Evolutionary conservation across 2,888 invertebrate genomes (phyloP).

Genomic region (Callinectes sapidus): DNA sequence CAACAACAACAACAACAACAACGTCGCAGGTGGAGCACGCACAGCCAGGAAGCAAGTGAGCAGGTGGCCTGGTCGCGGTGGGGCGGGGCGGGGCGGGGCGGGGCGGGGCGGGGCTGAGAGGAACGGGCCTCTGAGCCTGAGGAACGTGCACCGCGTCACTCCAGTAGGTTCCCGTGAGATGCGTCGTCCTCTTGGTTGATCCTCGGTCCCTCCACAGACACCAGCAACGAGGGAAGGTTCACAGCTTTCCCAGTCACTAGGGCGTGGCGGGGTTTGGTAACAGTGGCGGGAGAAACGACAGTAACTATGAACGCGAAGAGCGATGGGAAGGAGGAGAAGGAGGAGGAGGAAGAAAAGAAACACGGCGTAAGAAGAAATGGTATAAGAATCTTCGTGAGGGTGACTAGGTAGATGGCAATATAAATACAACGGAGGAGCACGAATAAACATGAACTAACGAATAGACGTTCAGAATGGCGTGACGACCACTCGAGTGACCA

Average conservation of each 20-base stretch:
- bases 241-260: constrained; percentile 19
- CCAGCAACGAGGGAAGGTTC: constrained; percentile 13
- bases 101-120: background rate
- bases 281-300: background rate
- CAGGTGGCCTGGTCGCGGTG: background rate
- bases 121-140: background rate
- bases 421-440: background rate
- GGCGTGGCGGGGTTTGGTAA: background rate
- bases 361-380: background rate
- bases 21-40: background rate
- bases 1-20: background rate
- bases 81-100: background rate
- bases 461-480: background rate
- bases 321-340: background rate
- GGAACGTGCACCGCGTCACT: background rate
- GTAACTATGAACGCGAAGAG: background rate
- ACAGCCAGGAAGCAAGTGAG: background rate
- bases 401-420: background rate
- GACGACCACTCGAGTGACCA: background rate
- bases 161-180: background rate
- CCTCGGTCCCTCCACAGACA: background rate
- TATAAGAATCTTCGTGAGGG: background rate
- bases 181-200: background rate
- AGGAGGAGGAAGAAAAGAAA: background rate
- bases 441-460: background rate